Evolutionary conservation across 2,797 vertebrate genomes (phyloP).

Genomic region (Phoeniculus purpureus): DNA sequence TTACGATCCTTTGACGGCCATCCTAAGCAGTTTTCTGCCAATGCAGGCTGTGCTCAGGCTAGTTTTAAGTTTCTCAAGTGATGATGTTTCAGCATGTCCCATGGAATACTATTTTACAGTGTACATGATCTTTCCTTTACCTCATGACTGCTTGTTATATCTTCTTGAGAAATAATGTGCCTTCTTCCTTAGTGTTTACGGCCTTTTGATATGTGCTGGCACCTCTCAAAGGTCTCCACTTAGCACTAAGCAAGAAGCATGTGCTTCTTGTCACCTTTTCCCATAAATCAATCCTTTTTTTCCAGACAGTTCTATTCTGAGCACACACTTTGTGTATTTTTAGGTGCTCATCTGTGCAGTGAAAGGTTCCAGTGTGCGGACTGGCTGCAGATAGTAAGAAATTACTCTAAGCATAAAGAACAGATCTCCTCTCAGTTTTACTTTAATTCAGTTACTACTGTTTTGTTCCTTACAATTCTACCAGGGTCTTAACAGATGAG

Average conservation of each 20-base stretch:
- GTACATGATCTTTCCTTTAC: slow-evolving; percentile 12
- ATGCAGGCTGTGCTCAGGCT: neutral
- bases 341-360: neutral
- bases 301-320: neutral
- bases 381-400: neutral
- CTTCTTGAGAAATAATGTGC: slow-evolving; percentile 16
- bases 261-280: slow-evolving; percentile 26
- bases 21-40: neutral
- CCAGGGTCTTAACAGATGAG: neutral
- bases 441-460: neutral
- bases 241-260: slow-evolving; percentile 28
- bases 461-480: neutral
- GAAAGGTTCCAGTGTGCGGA: neutral
- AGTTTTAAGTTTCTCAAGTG: slow-evolving; percentile 18
- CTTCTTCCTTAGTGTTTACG: slow-evolving; percentile 33
- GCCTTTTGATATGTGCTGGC: slow-evolving; percentile 25
- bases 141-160: neutral
- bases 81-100: slow-evolving; percentile 11
- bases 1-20: neutral
- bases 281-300: slow-evolving; percentile 29
- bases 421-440: neutral
- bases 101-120: neutral
- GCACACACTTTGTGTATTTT: neutral
- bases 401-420: neutral
- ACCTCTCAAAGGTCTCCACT: slow-evolving; percentile 6